phyloP scores from a whole-genome alignment of 2,888 invertebrate genomes.

The Oligia latruncula region DNA sequence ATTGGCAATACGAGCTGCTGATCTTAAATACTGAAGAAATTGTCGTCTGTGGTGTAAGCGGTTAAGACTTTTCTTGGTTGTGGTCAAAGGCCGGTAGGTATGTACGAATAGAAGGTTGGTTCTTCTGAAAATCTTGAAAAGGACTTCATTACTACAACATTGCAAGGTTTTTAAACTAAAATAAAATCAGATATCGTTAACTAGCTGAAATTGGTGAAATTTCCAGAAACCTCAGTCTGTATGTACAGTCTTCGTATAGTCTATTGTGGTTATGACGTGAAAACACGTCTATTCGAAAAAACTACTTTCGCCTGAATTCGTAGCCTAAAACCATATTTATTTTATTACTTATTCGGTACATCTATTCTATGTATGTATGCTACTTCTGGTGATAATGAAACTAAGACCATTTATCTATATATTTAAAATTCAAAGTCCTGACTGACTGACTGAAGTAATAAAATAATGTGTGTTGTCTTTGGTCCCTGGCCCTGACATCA shows the following conservation, averaged over 20 bases:
- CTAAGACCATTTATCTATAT: no score
- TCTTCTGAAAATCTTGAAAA: not conserved
- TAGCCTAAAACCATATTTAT: not conserved
- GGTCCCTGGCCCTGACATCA: no score
- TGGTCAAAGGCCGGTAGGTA: not conserved
- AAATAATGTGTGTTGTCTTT: no score
- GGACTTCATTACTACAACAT: not conserved
- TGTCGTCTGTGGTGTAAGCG: constrained; percentile 23
- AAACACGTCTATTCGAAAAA: not conserved
- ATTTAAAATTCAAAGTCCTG: no score
- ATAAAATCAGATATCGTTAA: not conserved
- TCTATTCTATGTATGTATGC: not conserved
- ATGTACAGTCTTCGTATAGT: not conserved
- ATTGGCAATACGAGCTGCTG: constrained; percentile 26
- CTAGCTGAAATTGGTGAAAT: not conserved
- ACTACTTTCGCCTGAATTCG: not conserved
- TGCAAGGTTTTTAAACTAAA: not conserved
- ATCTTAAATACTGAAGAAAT: constrained; percentile 23
- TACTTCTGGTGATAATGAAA: not conserved
- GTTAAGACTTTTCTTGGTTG: not conserved
- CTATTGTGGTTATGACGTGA: not conserved
- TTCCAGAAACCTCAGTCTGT: not conserved
- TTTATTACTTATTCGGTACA: not conserved
- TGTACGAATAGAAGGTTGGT: not conserved
- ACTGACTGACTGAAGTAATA: no score